Evolutionary conservation across 2,113 vertebrate genomes (phyloP), one percentile per base, ranked within the genome.

Genomic region (Cyprinodon tularosa): DNA sequence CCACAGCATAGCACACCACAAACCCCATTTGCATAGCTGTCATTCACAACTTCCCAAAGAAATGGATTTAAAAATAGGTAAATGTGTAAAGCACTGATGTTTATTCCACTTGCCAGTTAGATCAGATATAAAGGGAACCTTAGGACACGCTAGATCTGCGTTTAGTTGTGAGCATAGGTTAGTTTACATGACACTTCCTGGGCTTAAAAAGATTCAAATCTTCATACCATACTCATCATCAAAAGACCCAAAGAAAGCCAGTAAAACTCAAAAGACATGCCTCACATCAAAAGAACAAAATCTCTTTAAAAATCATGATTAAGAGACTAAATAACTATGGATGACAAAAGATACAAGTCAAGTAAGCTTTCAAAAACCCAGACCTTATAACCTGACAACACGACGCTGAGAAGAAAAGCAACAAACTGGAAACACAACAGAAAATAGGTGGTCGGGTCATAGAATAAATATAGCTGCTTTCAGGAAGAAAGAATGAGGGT

Each of bases 331-430:
- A 87, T 84, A 64, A 67, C 48, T 68, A 78, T 72, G 44, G 70
- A 78, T 72, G 64, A 86, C 74, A 78, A 74, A 48, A 64, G 76
- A 76, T 76, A 62, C 65, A 75, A 71, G 39, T 81, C 73, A 84
- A 64, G 11, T 10, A 39, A 72, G 67, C 74, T 78, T 67, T 20
- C 76, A 68, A 62, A 84, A 78, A 76, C 22, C 29, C 70, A 86
- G 71, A 84, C 83, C 74, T 81, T 70, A 69, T 76, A 81, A 80
- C 61, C 60, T 78, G 70, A 71, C 45, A 83, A 39, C 62, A 66
- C 12, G 4, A 20, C 62, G 40, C 37, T 40, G 45, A 86, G 75
- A 87, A 79, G 76, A 82, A 80, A 83, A 71, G 62, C 48, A 71
- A 44, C 61, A 68, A 40, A 4, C 12, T 48, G 62, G 76, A 74